These are phyloP conservation scores for Pterocles orientalis DNA, from an alignment of 2,113 vertebrate genomes.

Conservation along the genomic window DNA sequence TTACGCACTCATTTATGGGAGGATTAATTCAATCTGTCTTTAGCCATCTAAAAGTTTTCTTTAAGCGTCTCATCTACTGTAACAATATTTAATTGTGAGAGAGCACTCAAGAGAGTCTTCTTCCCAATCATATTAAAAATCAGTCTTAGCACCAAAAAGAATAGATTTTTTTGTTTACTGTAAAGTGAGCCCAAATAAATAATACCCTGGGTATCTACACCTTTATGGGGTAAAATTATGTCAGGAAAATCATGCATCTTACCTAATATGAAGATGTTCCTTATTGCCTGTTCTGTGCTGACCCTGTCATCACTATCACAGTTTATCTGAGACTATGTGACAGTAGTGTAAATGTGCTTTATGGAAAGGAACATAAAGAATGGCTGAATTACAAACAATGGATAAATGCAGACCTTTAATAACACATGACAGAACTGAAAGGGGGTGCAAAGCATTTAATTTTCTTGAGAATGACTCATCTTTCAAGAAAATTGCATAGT, in stretches of 20 bases:
- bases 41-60: not conserved
- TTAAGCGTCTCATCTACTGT: not conserved
- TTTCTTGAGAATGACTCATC: not conserved
- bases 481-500: not conserved
- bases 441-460: not conserved
- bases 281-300: not conserved
- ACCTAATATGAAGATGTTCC: not conserved
- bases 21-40: not conserved
- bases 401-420: not conserved
- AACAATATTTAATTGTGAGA: not conserved
- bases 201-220: not conserved
- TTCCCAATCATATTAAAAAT: not conserved
- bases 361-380: not conserved
- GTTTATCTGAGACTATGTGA: not conserved
- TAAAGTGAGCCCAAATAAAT: not conserved
- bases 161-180: not conserved
- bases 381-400: not conserved
- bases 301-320: not conserved
- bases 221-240: not conserved
- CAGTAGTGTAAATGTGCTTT: not conserved
- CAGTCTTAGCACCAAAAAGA: not conserved
- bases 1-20: not conserved
- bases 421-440: not conserved
- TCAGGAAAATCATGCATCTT: not conserved
- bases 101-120: not conserved